phyloP scores from a whole-genome alignment of 1,140 invertebrate genomes.

The Drosophila albomicans region DNA sequence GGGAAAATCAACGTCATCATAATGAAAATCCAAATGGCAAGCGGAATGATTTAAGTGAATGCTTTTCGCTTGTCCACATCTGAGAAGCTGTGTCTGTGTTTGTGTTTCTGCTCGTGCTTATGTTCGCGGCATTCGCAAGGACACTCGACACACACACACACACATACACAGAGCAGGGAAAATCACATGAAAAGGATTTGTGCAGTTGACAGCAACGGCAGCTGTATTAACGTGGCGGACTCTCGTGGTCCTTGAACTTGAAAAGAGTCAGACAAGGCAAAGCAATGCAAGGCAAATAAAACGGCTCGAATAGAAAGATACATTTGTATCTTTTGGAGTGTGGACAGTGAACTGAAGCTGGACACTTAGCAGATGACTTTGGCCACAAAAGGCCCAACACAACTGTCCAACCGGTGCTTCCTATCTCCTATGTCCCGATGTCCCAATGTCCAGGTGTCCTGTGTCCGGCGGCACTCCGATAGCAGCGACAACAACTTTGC shows the following conservation, averaged over 20 bases:
- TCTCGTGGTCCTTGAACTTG: too few species aligned
- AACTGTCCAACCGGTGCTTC: constrained; percentile 1
- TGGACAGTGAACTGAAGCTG: background rate
- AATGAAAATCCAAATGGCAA: constrained; percentile 40
- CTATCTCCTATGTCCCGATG: background rate
- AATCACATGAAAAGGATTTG: constrained; percentile 23
- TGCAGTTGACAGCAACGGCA: constrained; percentile 33
- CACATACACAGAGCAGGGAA: background rate
- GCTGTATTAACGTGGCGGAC: too few species aligned
- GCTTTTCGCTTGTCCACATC: constrained; percentile 2
- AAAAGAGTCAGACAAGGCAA: too few species aligned
- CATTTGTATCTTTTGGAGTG: too few species aligned
- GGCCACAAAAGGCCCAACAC: constrained; percentile 19
- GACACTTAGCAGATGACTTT: constrained; percentile 21
- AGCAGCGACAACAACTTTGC: constrained; percentile 11
- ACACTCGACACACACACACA: constrained; percentile 12
- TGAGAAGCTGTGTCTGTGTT: background rate
- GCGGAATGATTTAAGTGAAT: constrained; percentile 24
- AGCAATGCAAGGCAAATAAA: too few species aligned
- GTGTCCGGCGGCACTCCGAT: constrained; percentile 16
- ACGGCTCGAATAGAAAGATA: too few species aligned
- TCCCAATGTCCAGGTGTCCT: background rate
- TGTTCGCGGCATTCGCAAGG: constrained; percentile 20
- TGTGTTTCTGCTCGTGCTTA: background rate
- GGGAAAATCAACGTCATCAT: constrained; percentile 17